Percentiles rank a stretch among this genome's conserved stretches.
Evolutionary conservation across 30 jellyfish, hydroid and myxozoan genomes (phyloP).

Genomic region (Sanderia malayensis): DNA sequence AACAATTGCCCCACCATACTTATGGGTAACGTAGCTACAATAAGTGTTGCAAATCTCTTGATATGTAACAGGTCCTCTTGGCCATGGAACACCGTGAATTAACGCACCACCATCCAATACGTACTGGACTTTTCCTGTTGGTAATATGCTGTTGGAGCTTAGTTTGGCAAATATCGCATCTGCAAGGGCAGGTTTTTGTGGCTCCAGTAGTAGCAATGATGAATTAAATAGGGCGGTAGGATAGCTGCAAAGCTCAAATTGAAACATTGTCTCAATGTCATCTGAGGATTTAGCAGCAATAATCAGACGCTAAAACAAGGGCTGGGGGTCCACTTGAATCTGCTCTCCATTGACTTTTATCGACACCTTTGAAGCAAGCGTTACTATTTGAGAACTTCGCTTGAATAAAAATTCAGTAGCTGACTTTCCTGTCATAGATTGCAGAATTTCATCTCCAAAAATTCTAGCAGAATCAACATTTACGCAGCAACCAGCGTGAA

Average conservation of each 20-base stretch:
- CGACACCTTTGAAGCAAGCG: slow-evolving; percentile 4
- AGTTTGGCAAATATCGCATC: slow-evolving; percentile 3
- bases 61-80: slow-evolving; percentile 2
- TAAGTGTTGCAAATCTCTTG: neutral
- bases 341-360: slow-evolving; percentile 1
- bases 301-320: slow-evolving; percentile 12
- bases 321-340: slow-evolving; percentile 24
- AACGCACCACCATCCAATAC: slow-evolving; percentile 20
- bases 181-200: slow-evolving; percentile 16
- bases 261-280: slow-evolving; percentile 1
- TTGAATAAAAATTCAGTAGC: slow-evolving; percentile 6
- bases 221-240: slow-evolving; percentile 23
- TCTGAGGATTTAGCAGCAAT: neutral
- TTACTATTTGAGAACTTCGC: slow-evolving; percentile 1
- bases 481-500: neutral
- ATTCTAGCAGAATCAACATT: neutral
- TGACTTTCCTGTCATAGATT: neutral
- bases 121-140: slow-evolving; percentile 8
- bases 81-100: slow-evolving; percentile 16
- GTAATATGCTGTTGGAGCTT: neutral
- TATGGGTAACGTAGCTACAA: slow-evolving; percentile 5
- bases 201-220: neutral
- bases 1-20: slow-evolving; percentile 12
- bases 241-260: neutral
- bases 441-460: neutral